phyloP scores from a whole-genome alignment of 2,797 vertebrate species.

The Liparis tanakae region DNA sequence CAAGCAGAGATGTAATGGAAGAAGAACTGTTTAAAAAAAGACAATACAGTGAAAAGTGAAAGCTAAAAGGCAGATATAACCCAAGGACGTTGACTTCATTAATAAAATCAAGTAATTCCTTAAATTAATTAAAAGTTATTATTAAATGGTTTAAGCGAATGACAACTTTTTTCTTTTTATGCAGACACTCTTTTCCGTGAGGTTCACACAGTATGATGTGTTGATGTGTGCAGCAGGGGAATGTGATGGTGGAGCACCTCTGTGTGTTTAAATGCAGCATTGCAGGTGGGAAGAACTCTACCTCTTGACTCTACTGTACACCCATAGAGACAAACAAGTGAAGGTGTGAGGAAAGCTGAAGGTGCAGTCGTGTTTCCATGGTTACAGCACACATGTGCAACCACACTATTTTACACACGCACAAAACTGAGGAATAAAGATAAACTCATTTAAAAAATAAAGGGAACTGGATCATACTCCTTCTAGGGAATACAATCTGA shows the following conservation, averaged over 20 bases:
- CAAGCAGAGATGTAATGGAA: conserved; percentile 28
- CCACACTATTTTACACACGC: conserved; percentile 12
- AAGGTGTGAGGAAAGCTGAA: conserved; percentile 12
- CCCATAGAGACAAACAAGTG: conserved; percentile 9
- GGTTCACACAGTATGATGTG: neutral
- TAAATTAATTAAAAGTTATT: conserved; percentile 10
- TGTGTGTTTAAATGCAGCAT: conserved; percentile 58
- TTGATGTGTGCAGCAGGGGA: neutral
- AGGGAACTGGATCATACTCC: neutral
- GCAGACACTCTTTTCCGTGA: neutral
- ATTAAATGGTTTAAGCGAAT: neutral
- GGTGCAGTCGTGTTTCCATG: neutral
- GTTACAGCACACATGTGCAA: conserved; percentile 11
- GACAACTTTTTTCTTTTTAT: neutral
- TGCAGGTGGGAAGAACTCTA: conserved; percentile 37
- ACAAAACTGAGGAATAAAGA: conserved; percentile 18
- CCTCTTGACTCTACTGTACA: conserved; percentile 9
- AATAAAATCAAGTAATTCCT: conserved; percentile 15
- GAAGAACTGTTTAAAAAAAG: conserved; percentile 31
- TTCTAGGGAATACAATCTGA: conserved; percentile 40
- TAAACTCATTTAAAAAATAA: neutral
- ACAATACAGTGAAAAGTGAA: conserved; percentile 35
- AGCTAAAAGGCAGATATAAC: neutral
- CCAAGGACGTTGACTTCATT: conserved; percentile 2
- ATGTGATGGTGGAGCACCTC: conserved; percentile 60